Conservation (phyloP, 2,113 vertebrate species). For the Cynoglossus semilaevis region DNA sequence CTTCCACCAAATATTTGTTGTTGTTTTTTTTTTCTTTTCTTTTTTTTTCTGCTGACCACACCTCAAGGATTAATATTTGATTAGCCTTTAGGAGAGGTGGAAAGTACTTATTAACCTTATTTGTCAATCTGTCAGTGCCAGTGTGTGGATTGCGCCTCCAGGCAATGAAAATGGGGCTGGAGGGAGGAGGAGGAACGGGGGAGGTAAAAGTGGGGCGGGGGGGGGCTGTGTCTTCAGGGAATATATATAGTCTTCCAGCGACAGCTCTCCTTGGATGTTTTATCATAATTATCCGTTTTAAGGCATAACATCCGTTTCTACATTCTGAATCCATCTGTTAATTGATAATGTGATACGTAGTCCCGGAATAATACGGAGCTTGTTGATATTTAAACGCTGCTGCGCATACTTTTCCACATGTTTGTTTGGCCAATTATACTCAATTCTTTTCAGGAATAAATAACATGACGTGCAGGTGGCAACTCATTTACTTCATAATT, state of each 20-base stretch:
- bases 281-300: slow-evolving; percentile 74
- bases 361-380: slow-evolving; percentile 42
- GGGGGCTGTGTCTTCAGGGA: slow-evolving; percentile 64
- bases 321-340: slow-evolving; percentile 60
- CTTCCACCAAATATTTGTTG: slow-evolving; percentile 87
- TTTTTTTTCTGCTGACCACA: slow-evolving; percentile 92
- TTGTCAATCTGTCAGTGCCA: slow-evolving; percentile 90
- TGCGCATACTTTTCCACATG: slow-evolving; percentile 26
- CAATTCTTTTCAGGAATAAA: slow-evolving; percentile 38
- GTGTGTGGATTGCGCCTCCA: slow-evolving; percentile 76
- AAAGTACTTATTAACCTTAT: slow-evolving; percentile 97
- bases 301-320: slow-evolving; percentile 62
- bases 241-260: slow-evolving; percentile 66
- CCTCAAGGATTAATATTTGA: slow-evolving; percentile 99
- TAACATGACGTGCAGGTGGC: slow-evolving; percentile 33
- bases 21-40: slow-evolving; percentile 79
- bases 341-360: slow-evolving; percentile 62
- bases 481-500: slow-evolving; percentile 57
- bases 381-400: slow-evolving; percentile 45
- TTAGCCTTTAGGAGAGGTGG: slow-evolving; percentile 94
- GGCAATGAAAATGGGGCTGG: slow-evolving; percentile 53
- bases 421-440: slow-evolving; percentile 54
- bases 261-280: slow-evolving; percentile 66
- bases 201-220: background rate
- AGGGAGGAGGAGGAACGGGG: slow-evolving; percentile 24